A percentile compares a stretch with the other conserved stretches of the same genome.
These are phyloP conservation scores for Calameuta idolon DNA, from an alignment of 2,888 invertebrate species.

Conservation along the genomic window DNA sequence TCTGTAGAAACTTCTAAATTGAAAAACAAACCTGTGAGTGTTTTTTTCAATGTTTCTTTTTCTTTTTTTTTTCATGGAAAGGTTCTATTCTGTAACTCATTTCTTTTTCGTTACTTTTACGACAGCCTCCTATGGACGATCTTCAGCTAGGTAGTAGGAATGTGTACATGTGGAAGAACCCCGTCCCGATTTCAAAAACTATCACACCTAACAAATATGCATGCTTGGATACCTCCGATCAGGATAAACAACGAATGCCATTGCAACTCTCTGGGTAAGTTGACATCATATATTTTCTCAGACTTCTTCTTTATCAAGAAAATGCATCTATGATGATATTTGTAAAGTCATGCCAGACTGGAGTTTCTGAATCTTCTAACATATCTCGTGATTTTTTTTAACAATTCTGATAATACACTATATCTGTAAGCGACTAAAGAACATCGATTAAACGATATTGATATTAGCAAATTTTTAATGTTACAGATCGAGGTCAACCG, in stretches of 20 bases:
- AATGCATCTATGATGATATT: constrained; percentile 34
- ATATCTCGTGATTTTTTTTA: constrained; percentile 34
- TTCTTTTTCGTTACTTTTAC: constrained; percentile 7
- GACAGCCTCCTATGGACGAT: constrained; percentile 66
- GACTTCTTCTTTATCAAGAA: background rate
- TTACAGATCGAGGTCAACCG: constrained; percentile 59
- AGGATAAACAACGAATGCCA: constrained; percentile 50
- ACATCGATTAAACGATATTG: constrained; percentile 15
- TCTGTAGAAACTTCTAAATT: constrained; percentile 69
- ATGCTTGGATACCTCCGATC: constrained; percentile 64
- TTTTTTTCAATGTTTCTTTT: constrained; percentile 10
- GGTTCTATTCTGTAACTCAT: background rate
- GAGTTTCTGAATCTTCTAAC: constrained; percentile 60
- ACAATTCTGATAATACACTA: constrained; percentile 36
- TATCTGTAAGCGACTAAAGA: background rate
- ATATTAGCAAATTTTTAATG: constrained; percentile 10
- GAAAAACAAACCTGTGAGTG: constrained; percentile 67
- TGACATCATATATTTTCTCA: background rate
- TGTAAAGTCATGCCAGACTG: constrained; percentile 49
- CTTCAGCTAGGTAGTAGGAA: constrained; percentile 66
- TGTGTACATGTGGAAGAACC: constrained; percentile 54
- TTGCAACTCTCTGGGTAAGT: constrained; percentile 58
- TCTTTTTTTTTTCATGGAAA: constrained; percentile 14
- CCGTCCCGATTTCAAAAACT: constrained; percentile 42
- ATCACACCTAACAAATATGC: constrained; percentile 69